Conservation (phyloP, 2,888 invertebrate genomes). For the Deroplatys truncata region DNA sequence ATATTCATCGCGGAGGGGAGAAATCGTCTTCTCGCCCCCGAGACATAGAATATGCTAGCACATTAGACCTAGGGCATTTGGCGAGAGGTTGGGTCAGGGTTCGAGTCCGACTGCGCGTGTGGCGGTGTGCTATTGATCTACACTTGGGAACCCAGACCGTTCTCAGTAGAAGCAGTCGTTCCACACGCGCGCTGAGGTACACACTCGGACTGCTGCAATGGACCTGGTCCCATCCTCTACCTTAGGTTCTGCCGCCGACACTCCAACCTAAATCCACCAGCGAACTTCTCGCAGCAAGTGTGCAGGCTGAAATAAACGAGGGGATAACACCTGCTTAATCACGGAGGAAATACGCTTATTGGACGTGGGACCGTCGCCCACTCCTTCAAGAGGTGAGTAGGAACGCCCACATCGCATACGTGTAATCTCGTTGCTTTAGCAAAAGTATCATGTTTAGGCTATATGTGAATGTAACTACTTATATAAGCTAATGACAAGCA, state of each 20-base stretch:
- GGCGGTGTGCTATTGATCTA: background rate
- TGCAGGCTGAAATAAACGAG: background rate
- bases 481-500: no score
- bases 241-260: background rate
- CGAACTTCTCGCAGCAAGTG: background rate
- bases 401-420: background rate
- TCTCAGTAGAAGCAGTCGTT: background rate
- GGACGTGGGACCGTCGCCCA: slow-evolving; percentile 23
- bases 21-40: no score
- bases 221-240: background rate
- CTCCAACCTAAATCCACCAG: background rate
- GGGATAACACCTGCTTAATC: background rate
- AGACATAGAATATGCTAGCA: background rate
- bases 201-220: background rate
- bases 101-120: background rate
- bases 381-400: slow-evolving; percentile 17
- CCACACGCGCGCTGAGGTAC: background rate
- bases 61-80: background rate
- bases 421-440: no score
- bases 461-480: no score
- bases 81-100: background rate
- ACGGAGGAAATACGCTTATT: slow-evolving; percentile 22
- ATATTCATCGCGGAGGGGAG: no score
- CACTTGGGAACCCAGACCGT: background rate
- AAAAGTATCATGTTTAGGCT: no score